Percentiles rank a stretch among this genome's conserved stretches.
Evolutionary conservation across 2,797 vertebrate species (phyloP).

Genomic region (Crenuchus spilurus): DNA sequence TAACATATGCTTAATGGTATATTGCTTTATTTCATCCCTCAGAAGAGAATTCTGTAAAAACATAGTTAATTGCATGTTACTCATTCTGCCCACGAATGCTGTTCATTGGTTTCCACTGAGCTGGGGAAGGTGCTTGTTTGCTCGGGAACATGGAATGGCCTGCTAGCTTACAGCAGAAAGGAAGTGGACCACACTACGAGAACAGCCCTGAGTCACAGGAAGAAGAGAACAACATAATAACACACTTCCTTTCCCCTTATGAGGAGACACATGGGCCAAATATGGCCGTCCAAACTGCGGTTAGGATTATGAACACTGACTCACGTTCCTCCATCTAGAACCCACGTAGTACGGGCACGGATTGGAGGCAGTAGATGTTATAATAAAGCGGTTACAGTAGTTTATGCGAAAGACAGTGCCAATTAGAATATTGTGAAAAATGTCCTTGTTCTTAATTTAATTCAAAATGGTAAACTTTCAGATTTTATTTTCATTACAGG

Average conservation of each 20-base stretch:
- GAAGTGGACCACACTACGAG: constrained; percentile 29
- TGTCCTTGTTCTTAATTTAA: too few relatives aligned
- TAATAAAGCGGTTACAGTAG: constrained; percentile 7
- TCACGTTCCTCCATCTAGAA: constrained; percentile 38
- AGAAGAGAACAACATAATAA: constrained; percentile 46
- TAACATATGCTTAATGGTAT: constrained; percentile 14
- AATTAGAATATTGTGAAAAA: too few relatives aligned
- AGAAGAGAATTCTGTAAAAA: constrained; percentile 39
- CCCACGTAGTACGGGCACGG: constrained; percentile 20
- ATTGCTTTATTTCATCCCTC: constrained; percentile 29
- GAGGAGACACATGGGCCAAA: constrained; percentile 34
- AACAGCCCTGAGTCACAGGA: constrained; percentile 46
- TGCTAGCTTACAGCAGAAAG: constrained; percentile 26
- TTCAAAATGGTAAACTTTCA: too few relatives aligned
- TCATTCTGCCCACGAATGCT: constrained; percentile 31
- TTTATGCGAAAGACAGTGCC: constrained; percentile 11
- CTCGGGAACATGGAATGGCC: not conserved
- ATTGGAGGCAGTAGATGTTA: constrained; percentile 26
- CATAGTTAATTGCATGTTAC: constrained; percentile 30
- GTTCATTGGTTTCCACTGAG: constrained; percentile 32
- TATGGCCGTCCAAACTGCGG: constrained; percentile 31
- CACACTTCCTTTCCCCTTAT: constrained; percentile 34
- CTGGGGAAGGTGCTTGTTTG: constrained; percentile 31
- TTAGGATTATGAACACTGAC: constrained; percentile 38
- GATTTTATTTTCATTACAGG: too few relatives aligned